These are phyloP conservation scores for Psittacula derbiana DNA, from an alignment of 2,797 vertebrate genomes.

Conservation along the genomic window DNA sequence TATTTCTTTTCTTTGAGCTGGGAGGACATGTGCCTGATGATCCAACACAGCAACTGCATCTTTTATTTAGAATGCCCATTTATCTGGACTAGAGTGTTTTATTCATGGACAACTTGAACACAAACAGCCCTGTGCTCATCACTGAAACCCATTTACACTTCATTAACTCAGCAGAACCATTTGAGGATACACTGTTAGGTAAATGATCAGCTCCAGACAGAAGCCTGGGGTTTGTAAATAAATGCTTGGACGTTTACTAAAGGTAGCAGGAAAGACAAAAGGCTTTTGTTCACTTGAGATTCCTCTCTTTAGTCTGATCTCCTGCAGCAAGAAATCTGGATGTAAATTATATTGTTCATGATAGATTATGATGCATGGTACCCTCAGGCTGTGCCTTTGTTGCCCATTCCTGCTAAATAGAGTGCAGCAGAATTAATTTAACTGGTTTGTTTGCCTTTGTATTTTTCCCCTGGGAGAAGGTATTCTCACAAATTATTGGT, in stretches of 20 bases:
- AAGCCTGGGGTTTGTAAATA: not conserved
- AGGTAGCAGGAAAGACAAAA: not conserved
- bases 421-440: conserved; percentile 24
- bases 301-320: not conserved
- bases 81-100: not conserved
- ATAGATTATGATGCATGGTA: not conserved
- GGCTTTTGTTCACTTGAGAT: not conserved
- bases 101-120: not conserved
- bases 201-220: not conserved
- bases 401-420: conserved; percentile 12
- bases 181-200: not conserved
- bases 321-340: not conserved
- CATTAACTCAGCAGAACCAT: not conserved
- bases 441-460: not conserved
- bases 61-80: not conserved
- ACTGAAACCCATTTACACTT: not conserved
- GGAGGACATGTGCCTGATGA: not conserved
- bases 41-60: not conserved
- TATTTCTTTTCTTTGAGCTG: not conserved
- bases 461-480: not conserved
- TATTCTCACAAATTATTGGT: not conserved
- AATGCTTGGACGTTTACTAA: not conserved
- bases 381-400: not conserved
- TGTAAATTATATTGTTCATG: conserved; percentile 21
- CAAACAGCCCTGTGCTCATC: not conserved